phyloP scores from a whole-genome alignment of 2,113 vertebrate species.

The Axis porcinus region DNA sequence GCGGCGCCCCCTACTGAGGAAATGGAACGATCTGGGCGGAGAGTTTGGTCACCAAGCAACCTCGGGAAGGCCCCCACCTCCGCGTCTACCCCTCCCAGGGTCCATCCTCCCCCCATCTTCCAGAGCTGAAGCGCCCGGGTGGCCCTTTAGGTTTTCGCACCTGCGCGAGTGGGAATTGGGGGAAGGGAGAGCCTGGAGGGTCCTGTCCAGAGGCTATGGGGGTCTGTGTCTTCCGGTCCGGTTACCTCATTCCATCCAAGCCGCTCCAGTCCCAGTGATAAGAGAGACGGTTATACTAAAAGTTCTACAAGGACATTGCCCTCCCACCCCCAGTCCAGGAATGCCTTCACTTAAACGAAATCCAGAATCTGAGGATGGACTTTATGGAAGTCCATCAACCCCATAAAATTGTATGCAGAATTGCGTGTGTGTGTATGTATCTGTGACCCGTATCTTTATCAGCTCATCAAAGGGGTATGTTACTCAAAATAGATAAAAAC shows the following conservation, averaged over 20 bases:
- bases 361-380: not conserved
- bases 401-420: not conserved
- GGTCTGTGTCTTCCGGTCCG: not conserved
- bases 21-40: slow-evolving; percentile 59
- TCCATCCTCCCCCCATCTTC: not conserved
- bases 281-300: not conserved
- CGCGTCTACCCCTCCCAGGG: not conserved
- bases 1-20: slow-evolving; percentile 4
- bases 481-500: not conserved
- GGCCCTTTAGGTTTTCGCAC: slow-evolving; percentile 28
- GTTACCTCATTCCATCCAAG: not conserved
- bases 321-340: not conserved
- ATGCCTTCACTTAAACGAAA: not conserved
- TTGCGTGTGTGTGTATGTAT: not conserved
- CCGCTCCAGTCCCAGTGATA: not conserved
- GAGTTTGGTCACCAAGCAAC: slow-evolving; percentile 65
- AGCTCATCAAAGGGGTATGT: not conserved
- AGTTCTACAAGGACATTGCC: not conserved
- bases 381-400: not conserved
- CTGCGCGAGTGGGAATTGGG: slow-evolving; percentile 9
- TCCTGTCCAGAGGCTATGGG: not conserved
- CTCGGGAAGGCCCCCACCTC: slow-evolving; percentile 15
- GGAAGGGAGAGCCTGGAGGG: not conserved
- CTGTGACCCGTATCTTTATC: not conserved
- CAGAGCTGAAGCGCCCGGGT: rapidly evolving